A percentile compares a stretch with the other conserved stretches of the same genome.
These are phyloP conservation scores for Calyptommatus sinebrachiatus DNA, from an alignment of 2,113 vertebrate species.

Conservation along the genomic window DNA sequence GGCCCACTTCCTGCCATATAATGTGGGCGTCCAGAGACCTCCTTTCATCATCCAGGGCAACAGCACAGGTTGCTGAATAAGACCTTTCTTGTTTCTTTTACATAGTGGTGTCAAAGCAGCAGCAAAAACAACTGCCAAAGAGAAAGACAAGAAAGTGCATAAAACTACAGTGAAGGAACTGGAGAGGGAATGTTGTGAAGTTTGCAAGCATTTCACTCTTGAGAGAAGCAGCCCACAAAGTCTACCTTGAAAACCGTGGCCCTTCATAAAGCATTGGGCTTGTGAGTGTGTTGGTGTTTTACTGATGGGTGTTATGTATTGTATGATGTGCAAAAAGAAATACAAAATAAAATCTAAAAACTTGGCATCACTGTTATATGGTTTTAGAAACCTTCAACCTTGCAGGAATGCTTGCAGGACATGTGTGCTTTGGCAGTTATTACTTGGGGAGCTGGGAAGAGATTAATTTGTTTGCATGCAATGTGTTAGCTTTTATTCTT, in stretches of 20 bases:
- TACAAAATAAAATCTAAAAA: neutral
- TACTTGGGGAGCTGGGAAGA: neutral
- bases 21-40: neutral
- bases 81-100: neutral
- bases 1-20: neutral
- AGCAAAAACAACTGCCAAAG: neutral
- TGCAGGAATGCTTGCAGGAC: neutral
- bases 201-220: neutral
- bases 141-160: neutral
- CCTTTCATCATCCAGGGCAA: neutral
- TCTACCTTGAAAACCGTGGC: neutral
- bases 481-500: constrained; percentile 13
- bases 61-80: neutral
- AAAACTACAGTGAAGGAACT: neutral
- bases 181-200: neutral
- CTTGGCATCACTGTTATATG: too few species aligned
- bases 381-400: neutral
- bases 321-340: neutral
- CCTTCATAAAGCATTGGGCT: neutral
- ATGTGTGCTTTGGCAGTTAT: neutral
- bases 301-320: neutral
- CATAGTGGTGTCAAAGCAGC: neutral
- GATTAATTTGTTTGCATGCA: neutral
- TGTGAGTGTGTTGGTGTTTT: too few species aligned
- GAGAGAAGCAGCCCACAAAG: neutral